Evolutionary conservation across 1,140 invertebrate species (phyloP).

Genomic region (Megalopta genalis): DNA sequence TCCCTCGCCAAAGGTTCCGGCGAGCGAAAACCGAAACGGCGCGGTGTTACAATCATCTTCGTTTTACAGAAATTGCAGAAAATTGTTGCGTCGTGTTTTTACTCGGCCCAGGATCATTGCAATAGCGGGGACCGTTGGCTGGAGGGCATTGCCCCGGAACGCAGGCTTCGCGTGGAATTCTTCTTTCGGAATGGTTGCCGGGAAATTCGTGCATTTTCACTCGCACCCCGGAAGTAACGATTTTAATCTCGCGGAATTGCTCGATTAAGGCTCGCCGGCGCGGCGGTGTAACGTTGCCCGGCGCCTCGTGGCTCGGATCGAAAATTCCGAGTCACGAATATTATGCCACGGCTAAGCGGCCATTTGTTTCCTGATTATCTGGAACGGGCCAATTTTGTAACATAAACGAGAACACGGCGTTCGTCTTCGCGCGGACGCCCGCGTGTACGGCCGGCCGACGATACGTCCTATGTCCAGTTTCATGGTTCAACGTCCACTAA

Average conservation of each 20-base stretch:
- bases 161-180: not conserved
- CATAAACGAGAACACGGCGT: slow-evolving; percentile 10
- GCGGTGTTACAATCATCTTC: too few species aligned
- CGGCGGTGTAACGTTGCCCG: not conserved
- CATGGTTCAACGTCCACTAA: slow-evolving; percentile 39
- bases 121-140: too few species aligned
- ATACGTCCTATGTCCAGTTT: slow-evolving; percentile 29
- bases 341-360: not conserved
- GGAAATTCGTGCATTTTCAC: slow-evolving; percentile 2
- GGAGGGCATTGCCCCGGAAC: too few species aligned
- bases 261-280: slow-evolving; percentile 1
- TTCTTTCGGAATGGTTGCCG: not conserved
- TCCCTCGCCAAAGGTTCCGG: too few species aligned
- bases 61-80: too few species aligned
- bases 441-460: not conserved
- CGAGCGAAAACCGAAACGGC: too few species aligned
- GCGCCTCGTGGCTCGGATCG: not conserved
- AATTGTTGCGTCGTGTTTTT: too few species aligned
- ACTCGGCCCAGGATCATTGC: too few species aligned
- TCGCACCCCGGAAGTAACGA: not conserved
- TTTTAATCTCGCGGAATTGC: slow-evolving; percentile 16
- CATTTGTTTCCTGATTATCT: slow-evolving; percentile 28
- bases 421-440: slow-evolving; percentile 7
- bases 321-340: slow-evolving; percentile 12
- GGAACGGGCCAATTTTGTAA: slow-evolving; percentile 6